phyloP scores from a whole-genome alignment of 2,797 vertebrate species.

The Lepilemur ruficaudatus region DNA sequence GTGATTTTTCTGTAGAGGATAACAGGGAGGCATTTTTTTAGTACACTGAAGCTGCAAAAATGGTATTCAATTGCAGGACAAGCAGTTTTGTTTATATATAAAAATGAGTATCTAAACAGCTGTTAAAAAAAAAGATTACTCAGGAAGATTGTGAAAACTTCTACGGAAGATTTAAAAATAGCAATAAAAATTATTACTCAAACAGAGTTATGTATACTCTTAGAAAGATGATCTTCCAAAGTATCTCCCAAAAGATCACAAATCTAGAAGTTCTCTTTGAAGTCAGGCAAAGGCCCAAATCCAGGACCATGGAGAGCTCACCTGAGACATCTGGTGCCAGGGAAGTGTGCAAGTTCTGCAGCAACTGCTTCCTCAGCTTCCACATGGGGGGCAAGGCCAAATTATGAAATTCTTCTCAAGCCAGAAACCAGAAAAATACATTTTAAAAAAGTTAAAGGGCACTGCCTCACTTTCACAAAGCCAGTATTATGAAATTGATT shows the following conservation, averaged over 20 bases:
- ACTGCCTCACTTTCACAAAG: background rate
- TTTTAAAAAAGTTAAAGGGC: background rate
- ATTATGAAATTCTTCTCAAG: background rate
- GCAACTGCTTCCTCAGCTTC: background rate
- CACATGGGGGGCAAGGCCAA: background rate
- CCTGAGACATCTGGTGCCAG: fast-evolving
- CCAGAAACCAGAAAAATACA: background rate
- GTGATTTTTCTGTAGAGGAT: background rate
- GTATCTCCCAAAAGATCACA: background rate
- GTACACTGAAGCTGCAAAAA: background rate
- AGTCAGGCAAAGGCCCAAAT: background rate
- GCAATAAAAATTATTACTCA: background rate
- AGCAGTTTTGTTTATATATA: background rate
- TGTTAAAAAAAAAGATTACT: background rate
- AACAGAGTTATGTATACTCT: background rate
- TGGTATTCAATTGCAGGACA: background rate
- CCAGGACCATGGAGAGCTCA: conserved; percentile 75
- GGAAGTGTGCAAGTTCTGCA: background rate
- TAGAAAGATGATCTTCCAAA: conserved; percentile 28
- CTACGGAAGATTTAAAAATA: background rate
- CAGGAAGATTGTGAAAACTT: background rate
- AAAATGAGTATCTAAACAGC: background rate
- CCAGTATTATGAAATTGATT: background rate
- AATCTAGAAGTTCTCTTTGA: background rate
- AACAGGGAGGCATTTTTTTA: background rate